These are phyloP conservation scores for Accipiter virgatus DNA, from an alignment of 2,113 vertebrate genomes.

Conservation along the genomic window DNA sequence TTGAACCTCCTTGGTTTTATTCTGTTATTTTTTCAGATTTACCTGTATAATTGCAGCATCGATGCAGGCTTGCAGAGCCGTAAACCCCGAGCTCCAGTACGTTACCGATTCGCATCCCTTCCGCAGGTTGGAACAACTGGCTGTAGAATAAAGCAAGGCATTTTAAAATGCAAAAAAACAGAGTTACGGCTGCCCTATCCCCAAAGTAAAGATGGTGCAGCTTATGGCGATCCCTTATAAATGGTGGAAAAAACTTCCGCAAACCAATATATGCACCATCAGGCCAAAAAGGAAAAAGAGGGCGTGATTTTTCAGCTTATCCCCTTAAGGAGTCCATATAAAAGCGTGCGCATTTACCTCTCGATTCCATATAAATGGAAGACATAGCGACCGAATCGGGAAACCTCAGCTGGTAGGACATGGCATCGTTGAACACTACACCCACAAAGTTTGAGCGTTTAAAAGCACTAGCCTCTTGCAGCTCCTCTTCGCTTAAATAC, in stretches of 20 bases:
- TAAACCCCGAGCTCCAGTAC: constrained; percentile 90
- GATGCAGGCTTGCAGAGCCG: constrained; percentile 86
- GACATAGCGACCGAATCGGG: constrained; percentile 65
- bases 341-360: constrained; percentile 18
- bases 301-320: accelerated
- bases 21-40: neutral
- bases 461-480: constrained; percentile 63
- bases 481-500: constrained; percentile 70
- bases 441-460: constrained; percentile 68
- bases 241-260: accelerated
- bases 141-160: neutral
- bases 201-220: accelerated
- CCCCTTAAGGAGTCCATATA: accelerated
- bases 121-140: constrained; percentile 65
- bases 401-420: constrained; percentile 78
- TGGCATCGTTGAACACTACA: constrained; percentile 69
- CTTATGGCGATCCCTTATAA: accelerated
- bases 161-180: neutral
- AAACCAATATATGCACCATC: accelerated
- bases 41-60: constrained; percentile 95
- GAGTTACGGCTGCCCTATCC: neutral
- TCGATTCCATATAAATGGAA: constrained; percentile 69
- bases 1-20: neutral
- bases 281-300: too few relatives aligned
- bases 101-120: constrained; percentile 82